Conservation (phyloP, 2,888 invertebrate genomes). For the Lottia scabra region DNA sequence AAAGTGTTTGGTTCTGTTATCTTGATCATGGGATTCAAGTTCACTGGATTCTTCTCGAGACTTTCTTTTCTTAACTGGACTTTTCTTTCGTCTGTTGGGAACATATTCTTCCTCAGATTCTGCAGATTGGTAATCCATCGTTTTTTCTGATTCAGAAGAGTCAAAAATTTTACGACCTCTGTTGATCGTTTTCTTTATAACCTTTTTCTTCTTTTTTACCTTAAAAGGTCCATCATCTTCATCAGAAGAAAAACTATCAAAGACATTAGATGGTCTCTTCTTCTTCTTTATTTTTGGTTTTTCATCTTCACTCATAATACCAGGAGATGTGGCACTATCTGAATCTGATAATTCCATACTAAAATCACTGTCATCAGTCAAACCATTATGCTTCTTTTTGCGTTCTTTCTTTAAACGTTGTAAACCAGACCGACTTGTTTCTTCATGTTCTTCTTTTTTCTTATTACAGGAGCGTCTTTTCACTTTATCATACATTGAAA, state of each 20-base stretch:
- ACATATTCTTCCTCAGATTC: slow-evolving; percentile 31
- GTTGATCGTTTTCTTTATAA: slow-evolving; percentile 26
- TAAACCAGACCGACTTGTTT: slow-evolving; percentile 41
- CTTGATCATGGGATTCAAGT: slow-evolving; percentile 8
- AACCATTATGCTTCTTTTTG: slow-evolving; percentile 48
- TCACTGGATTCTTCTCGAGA: slow-evolving; percentile 29
- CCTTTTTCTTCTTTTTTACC: slow-evolving; percentile 33
- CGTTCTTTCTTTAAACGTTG: slow-evolving; percentile 47
- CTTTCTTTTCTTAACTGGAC: slow-evolving; percentile 32
- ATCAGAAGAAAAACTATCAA: slow-evolving; percentile 27
- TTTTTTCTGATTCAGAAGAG: slow-evolving; percentile 33
- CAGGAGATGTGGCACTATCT: slow-evolving; percentile 23
- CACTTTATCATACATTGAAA: slow-evolving; percentile 95
- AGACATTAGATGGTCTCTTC: slow-evolving; percentile 22
- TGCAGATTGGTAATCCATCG: slow-evolving; percentile 9
- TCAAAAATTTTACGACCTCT: slow-evolving; percentile 34
- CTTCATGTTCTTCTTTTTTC: slow-evolving; percentile 68
- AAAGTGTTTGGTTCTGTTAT: slow-evolving; percentile 4
- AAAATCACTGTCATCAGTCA: slow-evolving; percentile 48
- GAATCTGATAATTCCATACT: slow-evolving; percentile 49
- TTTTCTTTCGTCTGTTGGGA: slow-evolving; percentile 22
- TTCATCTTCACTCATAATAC: slow-evolving; percentile 13
- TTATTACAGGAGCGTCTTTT: slow-evolving; percentile 59
- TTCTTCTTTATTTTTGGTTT: slow-evolving; percentile 18
- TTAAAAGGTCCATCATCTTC: slow-evolving; percentile 21